Base-by-base conservation (phyloP, 2,888 invertebrate genomes). In the Orthosia gothica region DNA sequence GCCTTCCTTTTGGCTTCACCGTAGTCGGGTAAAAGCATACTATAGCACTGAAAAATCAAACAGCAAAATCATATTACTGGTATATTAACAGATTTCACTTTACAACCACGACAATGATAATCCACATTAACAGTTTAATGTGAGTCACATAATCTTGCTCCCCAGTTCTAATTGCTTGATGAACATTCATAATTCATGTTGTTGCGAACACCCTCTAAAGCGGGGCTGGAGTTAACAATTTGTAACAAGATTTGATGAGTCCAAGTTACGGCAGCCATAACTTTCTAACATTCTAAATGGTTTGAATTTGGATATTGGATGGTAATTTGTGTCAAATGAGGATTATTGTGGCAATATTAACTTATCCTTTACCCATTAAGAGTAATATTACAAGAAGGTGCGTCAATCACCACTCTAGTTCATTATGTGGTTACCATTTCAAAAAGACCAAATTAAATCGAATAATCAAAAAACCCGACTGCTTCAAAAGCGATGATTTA, bases 151-250 rank as follows among this genome's bases (percentile, higher is more conserved):
- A 61, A 75, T 73, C 54, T 58, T 59, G 49, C 73, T 55, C 55
- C 50, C 50, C 57, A 62, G 20, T 73, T 68, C 23, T 63, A 77
- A 83, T 78, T 83, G 57, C 62, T 69, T 32, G 13, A 58, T 83
- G 83, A 83, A 83, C 78, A 83, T 83, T 73, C 61, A 81, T 83
- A 26, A 73, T 78, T 82, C n/a, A 57, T 61, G n/a, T 71, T 64
- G 63, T 67, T 65, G 5, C n/a, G 50, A 75, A 69, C 63, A 63
- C 49, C 62, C 54, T 26, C 16, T 26, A 62, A 47, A 72, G 23
- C 40, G 58, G n/a, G 11, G 18, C 55, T 70, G 68, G 57, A 67
- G 54, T 82, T 64, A 55, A 82, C 82, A 61, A 78, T 78, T 82
- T 77, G 49, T 66, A 77, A 64, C 67, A 59, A 64, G 67, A 65